phyloP scores from a whole-genome alignment of 2,113 vertebrate genomes.

The Fregata magnificens region DNA sequence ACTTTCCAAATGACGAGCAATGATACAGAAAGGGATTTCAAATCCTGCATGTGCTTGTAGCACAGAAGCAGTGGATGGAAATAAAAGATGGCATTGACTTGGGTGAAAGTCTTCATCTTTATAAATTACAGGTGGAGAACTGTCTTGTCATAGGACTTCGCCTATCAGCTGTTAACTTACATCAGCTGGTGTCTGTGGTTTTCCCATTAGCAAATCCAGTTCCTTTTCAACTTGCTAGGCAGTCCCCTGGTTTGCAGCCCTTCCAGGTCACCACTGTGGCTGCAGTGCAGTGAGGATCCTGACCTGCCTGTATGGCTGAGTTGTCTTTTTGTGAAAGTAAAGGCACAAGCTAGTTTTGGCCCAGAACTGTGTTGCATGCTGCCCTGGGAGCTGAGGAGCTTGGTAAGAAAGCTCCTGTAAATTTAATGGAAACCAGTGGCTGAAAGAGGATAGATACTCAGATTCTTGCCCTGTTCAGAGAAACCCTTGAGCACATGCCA shows the following conservation, averaged over 20 bases:
- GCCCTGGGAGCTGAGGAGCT: neutral
- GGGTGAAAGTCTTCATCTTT: neutral
- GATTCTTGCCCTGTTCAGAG: neutral
- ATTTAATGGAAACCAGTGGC: neutral
- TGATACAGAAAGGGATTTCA: neutral
- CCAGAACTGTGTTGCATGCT: fast-evolving
- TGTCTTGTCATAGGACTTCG: neutral
- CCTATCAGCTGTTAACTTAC: neutral
- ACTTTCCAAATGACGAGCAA: neutral
- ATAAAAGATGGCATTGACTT: neutral
- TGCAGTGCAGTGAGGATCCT: neutral
- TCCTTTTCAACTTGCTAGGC: neutral
- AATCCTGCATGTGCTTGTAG: neutral
- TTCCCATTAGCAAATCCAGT: neutral
- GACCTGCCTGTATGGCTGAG: neutral
- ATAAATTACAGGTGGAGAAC: neutral
- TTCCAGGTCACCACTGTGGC: neutral
- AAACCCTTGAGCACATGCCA: fast-evolving
- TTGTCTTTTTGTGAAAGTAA: neutral
- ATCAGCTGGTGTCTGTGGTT: neutral
- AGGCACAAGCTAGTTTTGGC: neutral
- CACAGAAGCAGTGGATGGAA: neutral
- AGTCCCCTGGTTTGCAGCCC: fast-evolving
- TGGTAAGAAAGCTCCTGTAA: neutral
- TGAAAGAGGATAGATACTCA: neutral